Percentiles rank a stretch among this genome's conserved stretches.
Evolutionary conservation across 2,797 vertebrate species (phyloP).

Genomic region (Pampus argenteus): DNA sequence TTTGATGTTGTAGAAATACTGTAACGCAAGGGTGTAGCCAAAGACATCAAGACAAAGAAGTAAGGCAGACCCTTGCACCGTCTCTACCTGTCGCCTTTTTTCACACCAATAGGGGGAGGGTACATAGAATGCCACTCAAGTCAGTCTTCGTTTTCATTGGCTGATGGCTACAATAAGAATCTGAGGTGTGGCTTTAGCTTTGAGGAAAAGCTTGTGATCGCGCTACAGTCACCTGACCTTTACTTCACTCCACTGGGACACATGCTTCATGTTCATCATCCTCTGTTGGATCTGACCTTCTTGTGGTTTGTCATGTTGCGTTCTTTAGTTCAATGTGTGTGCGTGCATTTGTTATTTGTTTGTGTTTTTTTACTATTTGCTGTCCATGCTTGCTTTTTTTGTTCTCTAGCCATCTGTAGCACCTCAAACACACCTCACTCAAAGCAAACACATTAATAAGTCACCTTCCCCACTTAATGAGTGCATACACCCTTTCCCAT

Average conservation of each 20-base stretch:
- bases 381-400: conserved; percentile 76
- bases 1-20: background rate
- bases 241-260: conserved; percentile 73
- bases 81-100: conserved; percentile 17
- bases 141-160: conserved; percentile 33
- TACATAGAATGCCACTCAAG: background rate
- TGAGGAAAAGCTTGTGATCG: conserved; percentile 40
- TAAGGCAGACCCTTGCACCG: conserved; percentile 2
- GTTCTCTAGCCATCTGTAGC: conserved; percentile 70
- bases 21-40: background rate
- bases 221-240: conserved; percentile 52
- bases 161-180: background rate
- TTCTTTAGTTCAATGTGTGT: conserved; percentile 48
- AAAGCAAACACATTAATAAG: conserved; percentile 52
- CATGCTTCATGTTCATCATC: conserved; percentile 76
- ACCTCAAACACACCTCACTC: conserved; percentile 68
- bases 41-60: conserved; percentile 19
- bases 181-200: conserved; percentile 6
- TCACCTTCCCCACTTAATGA: conserved; percentile 29
- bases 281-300: conserved; percentile 52
- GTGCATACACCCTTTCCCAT: conserved; percentile 40
- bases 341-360: conserved; percentile 47
- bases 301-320: conserved; percentile 63
- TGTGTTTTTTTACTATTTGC: conserved; percentile 64
- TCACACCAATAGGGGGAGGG: background rate